phyloP scores from a whole-genome alignment of 1,140 invertebrate species.

The Nasonia vitripennis region DNA sequence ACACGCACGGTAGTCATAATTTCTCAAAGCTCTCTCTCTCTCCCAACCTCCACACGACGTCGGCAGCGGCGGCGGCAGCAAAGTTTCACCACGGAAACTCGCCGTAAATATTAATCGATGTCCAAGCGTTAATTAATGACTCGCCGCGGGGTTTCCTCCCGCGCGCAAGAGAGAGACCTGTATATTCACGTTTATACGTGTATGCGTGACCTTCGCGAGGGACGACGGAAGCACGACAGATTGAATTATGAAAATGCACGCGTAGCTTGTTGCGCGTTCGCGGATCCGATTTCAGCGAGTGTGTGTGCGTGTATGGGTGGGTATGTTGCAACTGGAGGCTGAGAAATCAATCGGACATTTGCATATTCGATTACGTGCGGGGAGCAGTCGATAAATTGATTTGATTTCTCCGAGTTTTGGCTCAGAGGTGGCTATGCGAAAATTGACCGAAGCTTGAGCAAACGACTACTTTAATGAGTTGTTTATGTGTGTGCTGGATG shows the following conservation, averaged over 20 bases:
- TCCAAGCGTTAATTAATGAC: slow-evolving; percentile 47
- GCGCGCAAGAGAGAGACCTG: neutral
- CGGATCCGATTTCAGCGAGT: slow-evolving; percentile 46
- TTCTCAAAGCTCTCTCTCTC: slow-evolving; percentile 7
- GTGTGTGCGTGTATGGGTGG: neutral
- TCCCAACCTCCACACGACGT: slow-evolving; percentile 27
- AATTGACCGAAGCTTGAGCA: neutral
- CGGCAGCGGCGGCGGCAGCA: too few relatives aligned
- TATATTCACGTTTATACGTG: neutral
- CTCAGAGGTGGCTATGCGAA: neutral
- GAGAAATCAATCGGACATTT: slow-evolving; percentile 41
- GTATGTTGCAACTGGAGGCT: neutral
- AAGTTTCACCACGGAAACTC: slow-evolving; percentile 26
- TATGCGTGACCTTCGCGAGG: slow-evolving; percentile 7
- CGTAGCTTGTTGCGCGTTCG: neutral
- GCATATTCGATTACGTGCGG: slow-evolving; percentile 29
- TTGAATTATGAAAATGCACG: slow-evolving; percentile 49
- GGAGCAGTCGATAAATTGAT: too few relatives aligned
- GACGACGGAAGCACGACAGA: slow-evolving; percentile 33
- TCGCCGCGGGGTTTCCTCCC: slow-evolving; percentile 24
- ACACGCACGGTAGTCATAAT: slow-evolving; percentile 50
- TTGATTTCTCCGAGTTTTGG: too few relatives aligned
- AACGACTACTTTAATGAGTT: slow-evolving; percentile 21
- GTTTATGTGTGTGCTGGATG: neutral
- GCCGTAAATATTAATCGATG: slow-evolving; percentile 53